phyloP scores from a whole-genome alignment of 2,113 vertebrate genomes.

The Eclectus roratus region DNA sequence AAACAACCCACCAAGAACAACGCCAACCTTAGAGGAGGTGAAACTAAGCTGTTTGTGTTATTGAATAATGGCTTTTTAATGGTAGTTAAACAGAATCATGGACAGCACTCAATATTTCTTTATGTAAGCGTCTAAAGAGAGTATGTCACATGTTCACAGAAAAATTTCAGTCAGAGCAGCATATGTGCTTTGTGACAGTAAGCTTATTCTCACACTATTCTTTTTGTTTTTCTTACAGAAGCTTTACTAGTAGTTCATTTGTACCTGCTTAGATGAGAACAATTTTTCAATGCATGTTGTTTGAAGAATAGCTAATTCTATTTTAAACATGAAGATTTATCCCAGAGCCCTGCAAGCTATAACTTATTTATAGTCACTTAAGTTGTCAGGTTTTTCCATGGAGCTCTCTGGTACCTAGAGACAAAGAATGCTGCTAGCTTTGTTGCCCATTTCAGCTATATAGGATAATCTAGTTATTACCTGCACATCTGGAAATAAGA shows the following conservation, averaged over 20 bases:
- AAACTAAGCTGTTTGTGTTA: constrained; percentile 47
- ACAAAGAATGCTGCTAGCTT: not conserved
- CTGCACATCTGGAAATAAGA: not conserved
- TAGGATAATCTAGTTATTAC: not conserved
- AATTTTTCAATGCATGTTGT: not conserved
- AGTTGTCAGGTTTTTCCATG: not conserved
- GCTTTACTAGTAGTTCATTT: not conserved
- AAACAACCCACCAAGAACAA: constrained; percentile 39
- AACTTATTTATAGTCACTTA: not conserved
- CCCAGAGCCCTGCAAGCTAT: not conserved
- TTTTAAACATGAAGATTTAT: constrained; percentile 24
- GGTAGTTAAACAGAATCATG: constrained; percentile 41
- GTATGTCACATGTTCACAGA: not conserved
- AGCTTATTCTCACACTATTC: not conserved
- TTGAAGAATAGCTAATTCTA: constrained; percentile 9
- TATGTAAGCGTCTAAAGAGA: not conserved
- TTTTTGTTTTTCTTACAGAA: constrained; percentile 8
- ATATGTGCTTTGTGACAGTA: not conserved
- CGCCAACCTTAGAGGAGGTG: not conserved
- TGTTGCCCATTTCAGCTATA: not conserved
- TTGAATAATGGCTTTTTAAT: constrained; percentile 62
- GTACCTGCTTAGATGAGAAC: not conserved
- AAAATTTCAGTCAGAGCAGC: not conserved
- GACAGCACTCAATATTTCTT: constrained; percentile 50
- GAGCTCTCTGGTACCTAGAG: not conserved